Evolutionary conservation across 2,797 vertebrate species (phyloP).

Genomic region (Lerista edwardsae): DNA sequence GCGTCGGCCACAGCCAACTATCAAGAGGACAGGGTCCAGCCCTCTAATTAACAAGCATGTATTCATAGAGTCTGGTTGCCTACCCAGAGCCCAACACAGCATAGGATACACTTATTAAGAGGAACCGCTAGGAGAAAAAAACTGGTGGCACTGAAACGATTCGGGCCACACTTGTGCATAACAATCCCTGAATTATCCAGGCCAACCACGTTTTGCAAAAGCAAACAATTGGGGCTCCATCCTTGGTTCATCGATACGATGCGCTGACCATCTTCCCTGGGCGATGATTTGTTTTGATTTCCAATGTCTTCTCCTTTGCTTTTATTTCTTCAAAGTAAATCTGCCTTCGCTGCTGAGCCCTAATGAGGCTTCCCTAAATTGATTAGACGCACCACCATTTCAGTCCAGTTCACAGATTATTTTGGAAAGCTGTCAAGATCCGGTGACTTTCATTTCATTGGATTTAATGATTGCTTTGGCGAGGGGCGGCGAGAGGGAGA

Average conservation of each 20-base stretch:
- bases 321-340: conserved; percentile 60
- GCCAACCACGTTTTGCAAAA: conserved; percentile 71
- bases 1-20: conserved; percentile 25
- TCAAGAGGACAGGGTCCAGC: conserved; percentile 36
- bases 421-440: conserved; percentile 89
- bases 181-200: conserved; percentile 73
- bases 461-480: conserved; percentile 88
- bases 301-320: background rate
- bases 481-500: conserved; percentile 38
- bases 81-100: conserved; percentile 37
- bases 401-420: conserved; percentile 84
- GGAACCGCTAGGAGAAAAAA: conserved; percentile 52
- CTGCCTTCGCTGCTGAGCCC: conserved; percentile 77
- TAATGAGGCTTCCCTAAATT: conserved; percentile 88
- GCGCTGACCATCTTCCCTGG: conserved; percentile 80
- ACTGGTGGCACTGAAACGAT: conserved; percentile 57
- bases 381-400: conserved; percentile 85
- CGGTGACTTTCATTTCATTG: conserved; percentile 89
- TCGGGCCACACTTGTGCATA: conserved; percentile 70
- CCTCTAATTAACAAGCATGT: conserved; percentile 55
- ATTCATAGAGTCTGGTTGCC: conserved; percentile 55
- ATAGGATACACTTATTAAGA: conserved; percentile 65
- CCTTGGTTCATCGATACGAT: conserved; percentile 80
- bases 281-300: conserved; percentile 87
- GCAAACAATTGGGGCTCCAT: conserved; percentile 78